Conservation (phyloP, 2,113 vertebrate species). For the Xenopus tropicalis region UCB_Xtro_10.0 CM004443.2:48399001-48399500, state of each 20-base stretch:
- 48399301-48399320: constrained; percentile 36
- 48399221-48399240: constrained; percentile 15
- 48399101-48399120: too few relatives aligned
- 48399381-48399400: constrained; percentile 1
- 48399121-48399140: too few relatives aligned
- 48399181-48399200: neutral
- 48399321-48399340: constrained; percentile 31
- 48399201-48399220: constrained; percentile 24
- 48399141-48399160: neutral
- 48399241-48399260: constrained; percentile 40
- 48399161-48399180: constrained; percentile 13
- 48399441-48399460: constrained; percentile 39
- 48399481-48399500: constrained; percentile 36
- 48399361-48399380: constrained; percentile 5
- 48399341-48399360: constrained; percentile 27
- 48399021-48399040: too few relatives aligned
- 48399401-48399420: constrained; percentile 34
- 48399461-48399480: constrained; percentile 20
- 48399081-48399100: too few relatives aligned
- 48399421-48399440: constrained; percentile 42
- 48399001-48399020: too few relatives aligned
- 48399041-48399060: too few relatives aligned
- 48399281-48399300: constrained; percentile 10
- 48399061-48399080: too few relatives aligned
- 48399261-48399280: constrained; percentile 15